Evolutionary conservation across 2,888 invertebrate species (phyloP), one percentile per base, ranked within the genome.

Genomic region (Hetaerina titia): DNA sequence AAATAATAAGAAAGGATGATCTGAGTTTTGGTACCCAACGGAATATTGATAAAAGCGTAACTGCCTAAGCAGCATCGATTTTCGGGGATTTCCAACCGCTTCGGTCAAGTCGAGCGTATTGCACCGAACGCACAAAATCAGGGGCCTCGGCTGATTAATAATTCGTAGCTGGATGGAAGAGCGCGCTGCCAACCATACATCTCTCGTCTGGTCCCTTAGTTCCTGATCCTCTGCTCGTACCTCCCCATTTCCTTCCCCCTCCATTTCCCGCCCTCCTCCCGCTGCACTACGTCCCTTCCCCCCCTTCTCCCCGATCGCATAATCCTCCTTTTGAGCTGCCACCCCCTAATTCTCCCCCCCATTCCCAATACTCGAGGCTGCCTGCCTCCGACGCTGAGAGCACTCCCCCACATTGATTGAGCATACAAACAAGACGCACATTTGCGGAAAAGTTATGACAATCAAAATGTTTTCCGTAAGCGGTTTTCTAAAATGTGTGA

Each of bases 51-150:
- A 69, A 92, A 92, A 69, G 57, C 63, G 92, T 74, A 69, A 92
- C 92, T 92, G 92, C 92, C 69, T 69, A 69, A 69, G 92, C 69
- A 92, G 92, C 69, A 92, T 92, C 92, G 92, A 92, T 92, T 92
- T 92, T 92, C 22, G 92, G 92, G 74, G 31, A 81, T 69, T 92
- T 92, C 69, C 56, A 92, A 56, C 69, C 64, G 69, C 69, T 57
- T 22, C 56, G 69, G 92, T 69, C 92, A 92, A 92, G 69, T 92
- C 69, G 92, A 92, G 92, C 69, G 92, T 92, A 92, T 69, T 92
- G 92, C 92, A 56, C 64, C 74, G 56, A 92, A 69, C 92, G 69
- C 56, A 69, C 92, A 22, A 74, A 92, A 92, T 92, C 92, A 92
- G 92, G 92, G 92, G 92, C 56, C 57, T 74, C 92, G 69, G 56